Base-by-base conservation (phyloP, 2,888 invertebrate species). In the Diogma glabrata region DNA sequence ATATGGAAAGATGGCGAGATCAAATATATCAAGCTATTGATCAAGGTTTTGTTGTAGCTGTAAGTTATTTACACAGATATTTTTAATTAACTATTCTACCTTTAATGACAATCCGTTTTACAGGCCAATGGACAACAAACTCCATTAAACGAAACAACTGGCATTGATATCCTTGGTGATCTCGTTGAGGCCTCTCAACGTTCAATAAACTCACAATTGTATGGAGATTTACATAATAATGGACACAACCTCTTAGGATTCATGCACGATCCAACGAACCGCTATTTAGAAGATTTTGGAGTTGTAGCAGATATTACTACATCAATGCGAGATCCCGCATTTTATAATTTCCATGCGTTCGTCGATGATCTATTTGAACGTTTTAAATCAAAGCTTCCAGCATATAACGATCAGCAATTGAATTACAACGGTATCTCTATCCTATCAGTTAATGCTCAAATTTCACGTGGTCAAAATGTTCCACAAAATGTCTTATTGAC, bases 271-370 rank as follows among this genome's bases (percentile, higher is more conserved):
- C 89, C 89, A 0, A 87, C 88, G 61, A 76, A 78, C 12, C 60
- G 69, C 0, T 64, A 63, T 38, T 61, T 87, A 82, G 89, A 90
- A 73, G 75, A 77, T 2, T 82, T 83, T 59, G 77, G 82, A 23
- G 81, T 87, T 1, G 86, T 90, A 74, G 87, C 84, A 1, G 88
- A 88, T 61, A 80, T 84, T 4, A 79, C 87, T 0, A 87, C 87
- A 0, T 86, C 88, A 1, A 87, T 90, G 87, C 75, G 89, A 47
- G 90, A 90, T 67, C 89, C 90, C 0, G 73, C 86, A 55, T 90
- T 90, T 73, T 90, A 87, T 72, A 80, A 87, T 62, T 88, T 84
- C 85, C 90, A 90, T 61, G 80, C 81, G 1, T 86, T 78, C 64
- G 74, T 89, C 46, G 86, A 89, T 59, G 76, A 80, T 55, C 66